phyloP scores from a whole-genome alignment of 2,888 invertebrate genomes.

The Cosmopolites sordidus region DNA sequence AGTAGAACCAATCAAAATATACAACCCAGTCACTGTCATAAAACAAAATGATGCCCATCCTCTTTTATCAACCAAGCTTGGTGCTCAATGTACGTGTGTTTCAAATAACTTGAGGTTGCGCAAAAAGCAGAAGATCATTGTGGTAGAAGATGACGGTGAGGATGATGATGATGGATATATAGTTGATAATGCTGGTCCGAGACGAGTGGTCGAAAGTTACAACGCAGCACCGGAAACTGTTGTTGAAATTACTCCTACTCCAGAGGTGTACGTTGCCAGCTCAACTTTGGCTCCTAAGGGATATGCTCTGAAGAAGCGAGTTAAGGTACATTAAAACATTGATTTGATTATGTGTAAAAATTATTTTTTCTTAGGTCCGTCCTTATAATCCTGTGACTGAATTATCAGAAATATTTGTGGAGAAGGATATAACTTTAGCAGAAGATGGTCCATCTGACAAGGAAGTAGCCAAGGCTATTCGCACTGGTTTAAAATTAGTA shows the following conservation, averaged over 20 bases:
- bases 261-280: conserved; percentile 31
- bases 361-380: conserved; percentile 13
- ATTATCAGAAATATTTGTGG: conserved; percentile 22
- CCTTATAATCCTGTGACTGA: conserved; percentile 25
- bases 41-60: conserved; percentile 71
- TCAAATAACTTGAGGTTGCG: conserved; percentile 55
- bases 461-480: conserved; percentile 37
- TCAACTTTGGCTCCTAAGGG: conserved; percentile 29
- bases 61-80: conserved; percentile 63
- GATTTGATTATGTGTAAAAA: not conserved
- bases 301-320: conserved; percentile 30
- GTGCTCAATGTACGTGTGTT: conserved; percentile 69
- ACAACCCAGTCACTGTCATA: conserved; percentile 51
- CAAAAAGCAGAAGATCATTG: conserved; percentile 41
- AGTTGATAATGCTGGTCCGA: conserved; percentile 36
- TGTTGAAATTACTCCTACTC: conserved; percentile 36
- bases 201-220: conserved; percentile 35
- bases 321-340: conserved; percentile 25
- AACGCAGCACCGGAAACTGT: conserved; percentile 36
- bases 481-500: conserved; percentile 39
- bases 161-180: conserved; percentile 35
- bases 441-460: conserved; percentile 26
- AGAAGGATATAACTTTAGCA: conserved; percentile 17
- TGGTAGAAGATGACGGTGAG: conserved; percentile 34
- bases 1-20: not conserved